phyloP scores from a whole-genome alignment of 2,113 vertebrate genomes.

The Bostrychus sinensis region DNA sequence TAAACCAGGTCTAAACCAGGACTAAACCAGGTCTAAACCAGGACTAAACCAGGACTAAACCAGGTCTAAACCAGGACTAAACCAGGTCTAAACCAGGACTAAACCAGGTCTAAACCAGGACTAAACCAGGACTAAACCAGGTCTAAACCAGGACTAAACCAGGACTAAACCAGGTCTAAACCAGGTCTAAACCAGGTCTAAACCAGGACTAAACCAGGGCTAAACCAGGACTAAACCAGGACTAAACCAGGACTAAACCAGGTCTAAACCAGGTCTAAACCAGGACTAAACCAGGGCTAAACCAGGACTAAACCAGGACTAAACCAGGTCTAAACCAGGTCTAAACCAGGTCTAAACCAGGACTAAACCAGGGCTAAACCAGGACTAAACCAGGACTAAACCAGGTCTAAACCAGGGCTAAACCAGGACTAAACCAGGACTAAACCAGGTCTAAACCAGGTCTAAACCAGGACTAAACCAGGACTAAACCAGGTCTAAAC shows the following conservation, averaged over 20 bases:
- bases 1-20: neutral
- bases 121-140: too few relatives aligned
- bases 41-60: neutral
- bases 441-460: neutral
- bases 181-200: neutral
- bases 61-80: neutral
- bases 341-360: neutral
- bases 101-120: neutral
- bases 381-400: neutral
- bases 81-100: neutral
- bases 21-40: neutral
- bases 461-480: neutral
- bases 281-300: too few relatives aligned
- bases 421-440: neutral
- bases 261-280: too few relatives aligned
- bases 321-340: neutral
- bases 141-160: neutral
- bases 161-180: neutral
- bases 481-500: too few relatives aligned
- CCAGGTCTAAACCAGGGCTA: neutral
- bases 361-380: neutral
- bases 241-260: neutral
- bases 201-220: neutral
- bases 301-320: too few relatives aligned
- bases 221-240: neutral